Conservation (phyloP, 2,113 vertebrate genomes). For the Numenius arquata region DNA sequence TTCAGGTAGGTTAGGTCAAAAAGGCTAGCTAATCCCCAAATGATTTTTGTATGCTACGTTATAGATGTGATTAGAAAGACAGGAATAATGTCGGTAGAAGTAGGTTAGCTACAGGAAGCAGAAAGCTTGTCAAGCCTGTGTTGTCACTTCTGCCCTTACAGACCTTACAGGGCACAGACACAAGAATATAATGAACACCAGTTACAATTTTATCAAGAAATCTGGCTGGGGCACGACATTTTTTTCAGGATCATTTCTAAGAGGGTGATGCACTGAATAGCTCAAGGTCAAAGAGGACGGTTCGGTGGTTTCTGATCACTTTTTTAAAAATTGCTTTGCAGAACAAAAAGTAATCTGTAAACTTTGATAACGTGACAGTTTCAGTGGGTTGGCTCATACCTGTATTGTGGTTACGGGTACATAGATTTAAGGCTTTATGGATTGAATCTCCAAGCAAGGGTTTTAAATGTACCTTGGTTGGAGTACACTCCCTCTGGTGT, state of each 20-base stretch:
- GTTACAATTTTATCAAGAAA: slow-evolving; percentile 62
- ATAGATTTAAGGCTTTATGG: background rate
- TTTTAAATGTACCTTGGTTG: background rate
- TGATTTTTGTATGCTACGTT: slow-evolving; percentile 35
- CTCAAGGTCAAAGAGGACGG: slow-evolving; percentile 53
- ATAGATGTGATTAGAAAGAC: background rate
- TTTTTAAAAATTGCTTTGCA: slow-evolving; percentile 39
- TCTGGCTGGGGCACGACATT: slow-evolving; percentile 42
- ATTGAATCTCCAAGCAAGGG: background rate
- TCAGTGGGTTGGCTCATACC: background rate
- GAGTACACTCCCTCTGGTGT: background rate
- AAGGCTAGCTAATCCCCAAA: background rate
- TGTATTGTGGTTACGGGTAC: background rate
- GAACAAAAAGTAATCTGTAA: slow-evolving; percentile 63
- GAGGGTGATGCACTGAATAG: slow-evolving; percentile 53
- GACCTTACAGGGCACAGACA: background rate
- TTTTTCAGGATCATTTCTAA: slow-evolving; percentile 55
- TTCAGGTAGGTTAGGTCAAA: slow-evolving; percentile 22
- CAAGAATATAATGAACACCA: slow-evolving; percentile 35
- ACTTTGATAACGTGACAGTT: slow-evolving; percentile 44
- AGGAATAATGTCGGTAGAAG: background rate
- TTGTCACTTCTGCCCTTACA: slow-evolving; percentile 42
- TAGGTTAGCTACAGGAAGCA: slow-evolving; percentile 36
- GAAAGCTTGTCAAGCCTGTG: slow-evolving; percentile 26
- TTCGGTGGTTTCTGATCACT: slow-evolving; percentile 72